Conservation (phyloP, 2,797 vertebrate species). For the Pangasius larnaudii region DNA sequence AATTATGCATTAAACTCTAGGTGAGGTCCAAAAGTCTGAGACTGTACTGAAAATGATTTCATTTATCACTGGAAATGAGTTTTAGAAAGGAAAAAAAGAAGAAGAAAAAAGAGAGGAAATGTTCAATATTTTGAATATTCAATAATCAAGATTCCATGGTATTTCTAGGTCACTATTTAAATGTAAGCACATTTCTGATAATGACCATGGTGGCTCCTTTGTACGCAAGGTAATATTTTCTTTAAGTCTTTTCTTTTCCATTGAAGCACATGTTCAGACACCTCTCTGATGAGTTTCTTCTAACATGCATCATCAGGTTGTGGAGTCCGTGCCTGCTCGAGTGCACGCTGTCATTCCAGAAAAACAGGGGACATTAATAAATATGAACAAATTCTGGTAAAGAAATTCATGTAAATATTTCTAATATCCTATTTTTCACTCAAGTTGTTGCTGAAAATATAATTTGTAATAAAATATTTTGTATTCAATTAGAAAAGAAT, state of each 20-base stretch:
- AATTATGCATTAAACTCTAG: background rate
- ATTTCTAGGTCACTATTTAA: background rate
- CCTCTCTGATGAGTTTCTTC: background rate
- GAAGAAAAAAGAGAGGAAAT: background rate
- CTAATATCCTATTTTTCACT: background rate
- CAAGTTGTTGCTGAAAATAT: background rate
- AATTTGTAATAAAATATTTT: background rate
- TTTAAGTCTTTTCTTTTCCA: background rate
- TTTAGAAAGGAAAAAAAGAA: background rate
- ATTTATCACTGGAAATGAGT: background rate
- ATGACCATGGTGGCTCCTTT: background rate
- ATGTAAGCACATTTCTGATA: background rate
- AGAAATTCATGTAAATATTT: background rate
- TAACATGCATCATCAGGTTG: background rate
- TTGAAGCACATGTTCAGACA: background rate
- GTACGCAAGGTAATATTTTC: background rate
- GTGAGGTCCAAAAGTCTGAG: background rate
- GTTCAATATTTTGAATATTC: background rate
- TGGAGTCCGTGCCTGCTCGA: background rate
- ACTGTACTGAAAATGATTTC: background rate
- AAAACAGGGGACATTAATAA: background rate
- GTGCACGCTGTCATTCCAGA: background rate
- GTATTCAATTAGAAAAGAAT: background rate
- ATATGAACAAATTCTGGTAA: background rate
- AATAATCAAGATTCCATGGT: background rate